Evolutionary conservation across 2,888 invertebrate genomes (phyloP).

Genomic region (Cephus nigrinus): DNA sequence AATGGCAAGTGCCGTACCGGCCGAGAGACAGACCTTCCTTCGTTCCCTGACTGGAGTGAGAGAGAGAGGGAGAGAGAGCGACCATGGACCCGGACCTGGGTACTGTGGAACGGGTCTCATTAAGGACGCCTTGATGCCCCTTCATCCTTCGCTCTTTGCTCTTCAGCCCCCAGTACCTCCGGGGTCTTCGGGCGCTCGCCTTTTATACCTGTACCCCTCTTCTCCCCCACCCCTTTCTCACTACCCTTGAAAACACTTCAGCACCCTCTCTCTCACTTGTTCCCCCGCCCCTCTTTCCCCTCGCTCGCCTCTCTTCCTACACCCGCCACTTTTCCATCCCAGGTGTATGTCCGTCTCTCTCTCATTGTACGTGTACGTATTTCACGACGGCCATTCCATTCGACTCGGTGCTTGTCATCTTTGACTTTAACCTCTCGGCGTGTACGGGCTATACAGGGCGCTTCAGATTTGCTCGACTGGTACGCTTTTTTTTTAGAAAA

Average conservation of each 20-base stretch:
- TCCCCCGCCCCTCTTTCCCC: constrained; percentile 14
- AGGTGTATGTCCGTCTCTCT: constrained; percentile 21
- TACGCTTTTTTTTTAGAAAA: background rate
- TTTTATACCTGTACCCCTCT: constrained; percentile 46
- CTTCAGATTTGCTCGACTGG: background rate
- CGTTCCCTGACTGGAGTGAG: constrained; percentile 14
- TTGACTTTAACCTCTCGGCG: constrained; percentile 32
- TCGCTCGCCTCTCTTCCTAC: constrained; percentile 6
- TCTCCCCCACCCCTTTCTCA: constrained; percentile 11
- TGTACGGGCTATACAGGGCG: background rate
- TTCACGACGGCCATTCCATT: constrained; percentile 39
- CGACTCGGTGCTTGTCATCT: constrained; percentile 32
- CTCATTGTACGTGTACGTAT: constrained; percentile 7
- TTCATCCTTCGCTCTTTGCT: constrained; percentile 47
- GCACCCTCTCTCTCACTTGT: constrained; percentile 12
- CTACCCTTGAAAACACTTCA: constrained; percentile 2
- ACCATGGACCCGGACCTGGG: constrained; percentile 9
- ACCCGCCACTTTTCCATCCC: constrained; percentile 9
- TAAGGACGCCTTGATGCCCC: constrained; percentile 55
- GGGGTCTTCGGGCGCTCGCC: constrained; percentile 34
- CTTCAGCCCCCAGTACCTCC: constrained; percentile 22
- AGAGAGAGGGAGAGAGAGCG: background rate
- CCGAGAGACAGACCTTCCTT: constrained; percentile 17
- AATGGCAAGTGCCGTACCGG: constrained; percentile 7
- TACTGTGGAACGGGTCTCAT: constrained; percentile 54